Conservation (phyloP, 2,113 vertebrate genomes). For the Neodontobutis hainanensis region DNA sequence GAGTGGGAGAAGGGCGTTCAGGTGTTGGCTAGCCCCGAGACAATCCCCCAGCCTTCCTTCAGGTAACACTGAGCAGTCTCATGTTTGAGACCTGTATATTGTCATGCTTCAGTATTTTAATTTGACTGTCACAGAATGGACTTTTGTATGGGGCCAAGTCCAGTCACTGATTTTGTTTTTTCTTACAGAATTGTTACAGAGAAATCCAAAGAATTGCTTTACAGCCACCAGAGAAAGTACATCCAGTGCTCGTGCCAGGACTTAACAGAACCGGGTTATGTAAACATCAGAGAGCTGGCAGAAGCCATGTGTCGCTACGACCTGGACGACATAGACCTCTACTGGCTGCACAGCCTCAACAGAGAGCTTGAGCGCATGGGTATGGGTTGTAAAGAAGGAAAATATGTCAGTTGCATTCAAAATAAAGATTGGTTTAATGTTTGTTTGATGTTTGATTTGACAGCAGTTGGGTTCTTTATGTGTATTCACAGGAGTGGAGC, state of each 20-base stretch:
- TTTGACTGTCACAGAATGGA: too few species aligned
- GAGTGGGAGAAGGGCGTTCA: slow-evolving; percentile 99
- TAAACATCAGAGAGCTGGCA: slow-evolving; percentile 90
- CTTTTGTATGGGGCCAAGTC: too few species aligned
- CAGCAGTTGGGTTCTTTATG: neutral
- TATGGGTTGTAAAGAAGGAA: slow-evolving; percentile 52
- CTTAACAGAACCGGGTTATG: slow-evolving; percentile 84
- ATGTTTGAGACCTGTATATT: too few species aligned
- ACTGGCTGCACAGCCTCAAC: slow-evolving; percentile 91
- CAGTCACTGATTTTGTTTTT: neutral
- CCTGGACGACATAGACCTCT: slow-evolving; percentile 93
- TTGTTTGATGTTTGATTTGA: slow-evolving; percentile 4
- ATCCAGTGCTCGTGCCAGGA: slow-evolving; percentile 87
- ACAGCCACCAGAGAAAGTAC: slow-evolving; percentile 89
- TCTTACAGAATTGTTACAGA: slow-evolving; percentile 83
- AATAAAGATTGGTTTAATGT: too few species aligned
- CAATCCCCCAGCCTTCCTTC: slow-evolving; percentile 88
- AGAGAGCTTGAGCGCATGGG: slow-evolving; percentile 88
- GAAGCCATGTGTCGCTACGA: slow-evolving; percentile 95
- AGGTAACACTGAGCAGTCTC: slow-evolving; percentile 73
- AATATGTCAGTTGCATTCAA: neutral
- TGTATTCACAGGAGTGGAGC: slow-evolving; percentile 81
- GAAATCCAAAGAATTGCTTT: slow-evolving; percentile 86
- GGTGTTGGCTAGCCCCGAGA: slow-evolving; percentile 91
- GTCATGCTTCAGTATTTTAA: too few species aligned